phyloP scores from a whole-genome alignment of 2,113 vertebrate species.

The Cavia porcellus region DNA sequence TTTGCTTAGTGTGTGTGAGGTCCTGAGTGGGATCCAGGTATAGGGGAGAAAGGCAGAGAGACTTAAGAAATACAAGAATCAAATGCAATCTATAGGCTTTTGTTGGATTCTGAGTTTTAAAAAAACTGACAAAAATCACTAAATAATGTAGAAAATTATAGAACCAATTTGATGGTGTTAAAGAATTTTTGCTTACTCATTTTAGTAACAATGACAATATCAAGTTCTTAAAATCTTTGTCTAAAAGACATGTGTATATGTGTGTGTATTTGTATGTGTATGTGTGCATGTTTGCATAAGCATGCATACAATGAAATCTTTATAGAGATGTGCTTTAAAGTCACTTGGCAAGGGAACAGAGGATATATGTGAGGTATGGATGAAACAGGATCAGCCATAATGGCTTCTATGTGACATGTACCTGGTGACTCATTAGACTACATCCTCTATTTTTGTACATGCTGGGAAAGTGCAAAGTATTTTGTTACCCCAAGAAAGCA shows the following conservation, averaged over 20 bases:
- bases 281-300: background rate
- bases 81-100: background rate
- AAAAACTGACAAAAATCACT: background rate
- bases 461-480: constrained; percentile 17
- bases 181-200: background rate
- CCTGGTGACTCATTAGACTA: background rate
- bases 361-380: background rate
- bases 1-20: background rate
- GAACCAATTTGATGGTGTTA: background rate
- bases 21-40: background rate
- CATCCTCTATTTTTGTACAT: background rate
- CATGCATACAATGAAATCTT: background rate
- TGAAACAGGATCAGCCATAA: background rate
- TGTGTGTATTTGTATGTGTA: background rate
- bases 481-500: constrained; percentile 1
- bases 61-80: background rate
- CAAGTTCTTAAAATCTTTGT: background rate
- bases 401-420: background rate
- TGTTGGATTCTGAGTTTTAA: background rate
- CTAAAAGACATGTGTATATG: background rate
- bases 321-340: background rate
- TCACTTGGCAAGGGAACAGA: background rate
- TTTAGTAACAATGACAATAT: background rate
- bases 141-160: constrained; percentile 37
- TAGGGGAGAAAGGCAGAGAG: background rate